Base-by-base conservation (phyloP, 2,888 invertebrate genomes). In the Agonopterix subpropinquella region DNA sequence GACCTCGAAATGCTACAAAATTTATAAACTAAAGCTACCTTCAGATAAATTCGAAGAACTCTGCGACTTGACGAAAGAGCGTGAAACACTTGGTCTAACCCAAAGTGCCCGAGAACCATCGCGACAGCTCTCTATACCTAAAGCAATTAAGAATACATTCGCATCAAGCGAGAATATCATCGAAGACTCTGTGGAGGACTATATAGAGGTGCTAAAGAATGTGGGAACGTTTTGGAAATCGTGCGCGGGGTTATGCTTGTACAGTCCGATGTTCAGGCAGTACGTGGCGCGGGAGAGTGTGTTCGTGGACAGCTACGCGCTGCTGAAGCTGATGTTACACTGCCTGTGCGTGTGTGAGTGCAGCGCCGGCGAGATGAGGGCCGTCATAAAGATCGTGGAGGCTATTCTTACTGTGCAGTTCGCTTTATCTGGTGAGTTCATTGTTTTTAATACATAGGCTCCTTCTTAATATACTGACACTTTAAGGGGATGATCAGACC, bases 241-340 rank as follows among this genome's bases (percentile, higher is more conserved):
- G 1, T 89, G 88, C 58, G 88, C 88, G 4, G 74, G 73, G 7
- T 61, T 92, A 43, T 89, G 90, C 37, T 62, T 91, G 45, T 90
- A 87, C 69, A 91, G 91, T 53, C 90, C 91, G 0, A 70, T 78
- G 73, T 90, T 91, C 58, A 77, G 91, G 1, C 63, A 68, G 57
- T 75, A 80, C 62, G 66, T 90, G 48, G 79, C 77, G 11, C 65
- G 70, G 15, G 82, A 87, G 66, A 47, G 63, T 0, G 76, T 84
- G 61, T 69, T 85, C 51, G 50, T 71, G 49, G 76, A 80, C 59
- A 80, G 81, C 52, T 81, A 75, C 54, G 77, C 76, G 49, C 58
- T 89, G 62, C 64, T 89, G 53, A 76, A 78, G 61, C 52, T 87
- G 55, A 41, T 77, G 57, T 61, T 89, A 56, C 59, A 78, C 44